These are phyloP conservation scores for Caenorhabditis imperialis DNA, from an alignment of 2,888 invertebrate species.

Conservation along the genomic window DNA sequence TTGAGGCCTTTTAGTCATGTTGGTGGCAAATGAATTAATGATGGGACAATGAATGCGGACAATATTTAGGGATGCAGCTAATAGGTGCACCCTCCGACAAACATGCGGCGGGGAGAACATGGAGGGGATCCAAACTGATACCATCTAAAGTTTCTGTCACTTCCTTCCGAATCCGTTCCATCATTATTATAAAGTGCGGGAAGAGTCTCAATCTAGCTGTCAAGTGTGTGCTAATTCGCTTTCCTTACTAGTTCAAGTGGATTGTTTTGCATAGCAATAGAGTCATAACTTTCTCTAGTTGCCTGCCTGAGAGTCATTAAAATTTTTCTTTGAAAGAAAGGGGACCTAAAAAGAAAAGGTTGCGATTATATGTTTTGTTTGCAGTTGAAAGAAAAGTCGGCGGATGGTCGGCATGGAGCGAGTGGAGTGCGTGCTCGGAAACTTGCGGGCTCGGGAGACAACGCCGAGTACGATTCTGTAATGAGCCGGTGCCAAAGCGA, in stretches of 20 bases:
- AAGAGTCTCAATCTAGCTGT: constrained; percentile 47
- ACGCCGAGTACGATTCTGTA: constrained; percentile 65
- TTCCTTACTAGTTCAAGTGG: constrained; percentile 46
- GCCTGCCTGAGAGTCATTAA: background rate
- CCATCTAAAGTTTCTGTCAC: constrained; percentile 31
- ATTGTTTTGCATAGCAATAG: constrained; percentile 55
- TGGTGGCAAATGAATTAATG: constrained; percentile 36
- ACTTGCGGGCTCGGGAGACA: constrained; percentile 67
- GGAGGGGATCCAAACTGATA: constrained; percentile 30
- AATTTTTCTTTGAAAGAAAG: constrained; percentile 2
- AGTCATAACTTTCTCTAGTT: constrained; percentile 22
- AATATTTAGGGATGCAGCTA: constrained; percentile 53
- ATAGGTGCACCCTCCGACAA: constrained; percentile 36
- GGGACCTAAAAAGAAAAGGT: constrained; percentile 20
- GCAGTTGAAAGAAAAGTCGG: constrained; percentile 69
- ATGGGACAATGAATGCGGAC: constrained; percentile 47
- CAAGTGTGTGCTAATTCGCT: constrained; percentile 53
- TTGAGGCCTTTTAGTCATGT: constrained; percentile 48
- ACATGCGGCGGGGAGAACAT: constrained; percentile 5
- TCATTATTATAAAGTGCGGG: constrained; percentile 48
- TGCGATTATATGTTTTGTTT: constrained; percentile 36
- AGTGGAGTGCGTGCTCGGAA: constrained; percentile 67
- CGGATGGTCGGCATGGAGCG: constrained; percentile 68
- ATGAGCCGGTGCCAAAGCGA: constrained; percentile 66
- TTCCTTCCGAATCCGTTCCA: constrained; percentile 44